phyloP scores from a whole-genome alignment of 2,113 vertebrate genomes.

The Pteruthius melanotis region DNA sequence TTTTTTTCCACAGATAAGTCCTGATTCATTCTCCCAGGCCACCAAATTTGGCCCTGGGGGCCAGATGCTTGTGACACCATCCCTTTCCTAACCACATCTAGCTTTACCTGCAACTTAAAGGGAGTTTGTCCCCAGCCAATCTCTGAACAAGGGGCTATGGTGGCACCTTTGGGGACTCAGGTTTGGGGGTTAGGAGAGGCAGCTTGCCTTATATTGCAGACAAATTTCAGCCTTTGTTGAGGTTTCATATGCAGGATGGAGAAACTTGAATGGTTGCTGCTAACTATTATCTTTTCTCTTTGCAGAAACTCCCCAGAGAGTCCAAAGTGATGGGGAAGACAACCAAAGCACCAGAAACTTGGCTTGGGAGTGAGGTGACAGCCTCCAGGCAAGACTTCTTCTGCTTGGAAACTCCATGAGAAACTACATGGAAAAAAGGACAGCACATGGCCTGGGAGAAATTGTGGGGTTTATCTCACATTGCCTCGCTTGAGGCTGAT shows the following conservation, averaged over 20 bases:
- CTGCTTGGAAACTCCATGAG: neutral
- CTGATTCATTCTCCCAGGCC: accelerated
- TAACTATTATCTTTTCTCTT: neutral
- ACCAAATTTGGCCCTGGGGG: neutral
- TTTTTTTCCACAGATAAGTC: neutral
- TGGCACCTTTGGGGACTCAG: neutral
- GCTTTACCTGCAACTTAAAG: neutral
- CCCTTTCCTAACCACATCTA: neutral
- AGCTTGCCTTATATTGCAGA: neutral
- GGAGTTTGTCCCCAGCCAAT: accelerated
- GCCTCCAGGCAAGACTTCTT: neutral
- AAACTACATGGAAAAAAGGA: neutral
- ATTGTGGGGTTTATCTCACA: neutral
- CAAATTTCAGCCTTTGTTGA: neutral
- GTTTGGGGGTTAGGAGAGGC: neutral
- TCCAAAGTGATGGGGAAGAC: neutral
- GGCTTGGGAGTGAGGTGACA: neutral
- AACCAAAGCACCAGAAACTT: neutral
- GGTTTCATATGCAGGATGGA: neutral
- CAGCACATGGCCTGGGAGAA: neutral
- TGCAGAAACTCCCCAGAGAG: neutral
- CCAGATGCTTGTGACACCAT: neutral
- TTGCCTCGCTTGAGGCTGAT: neutral
- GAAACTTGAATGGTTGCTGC: neutral
- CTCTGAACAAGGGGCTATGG: neutral